phyloP scores from a whole-genome alignment of 2,797 vertebrate genomes.

The Anas acuta region DNA sequence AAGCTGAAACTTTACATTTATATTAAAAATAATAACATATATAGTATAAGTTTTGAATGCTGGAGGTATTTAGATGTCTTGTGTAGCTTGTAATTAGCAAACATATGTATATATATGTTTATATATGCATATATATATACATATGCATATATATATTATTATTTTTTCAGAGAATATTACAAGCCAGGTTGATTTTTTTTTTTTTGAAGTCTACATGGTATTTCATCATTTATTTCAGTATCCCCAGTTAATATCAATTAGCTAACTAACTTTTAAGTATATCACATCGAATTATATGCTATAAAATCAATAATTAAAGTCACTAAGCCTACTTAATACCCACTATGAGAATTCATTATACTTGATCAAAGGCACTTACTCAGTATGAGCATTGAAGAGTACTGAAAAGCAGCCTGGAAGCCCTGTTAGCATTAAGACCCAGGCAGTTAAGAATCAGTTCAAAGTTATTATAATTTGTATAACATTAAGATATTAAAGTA shows the following conservation, averaged over 20 bases:
- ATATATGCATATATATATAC: too few relatives aligned
- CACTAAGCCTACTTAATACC: slow-evolving; percentile 16
- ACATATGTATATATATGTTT: too few relatives aligned
- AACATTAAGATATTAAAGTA: background rate
- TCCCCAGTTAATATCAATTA: background rate
- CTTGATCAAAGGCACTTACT: background rate
- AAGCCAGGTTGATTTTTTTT: background rate
- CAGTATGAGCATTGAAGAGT: background rate
- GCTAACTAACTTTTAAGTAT: background rate
- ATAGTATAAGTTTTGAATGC: background rate
- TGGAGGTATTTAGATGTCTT: background rate
- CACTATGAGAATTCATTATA: background rate
- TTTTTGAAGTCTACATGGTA: background rate
- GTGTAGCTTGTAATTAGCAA: background rate
- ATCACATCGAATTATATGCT: background rate
- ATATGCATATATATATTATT: background rate
- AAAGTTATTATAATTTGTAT: background rate
- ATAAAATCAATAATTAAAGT: slow-evolving; percentile 26
- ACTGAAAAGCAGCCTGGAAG: background rate
- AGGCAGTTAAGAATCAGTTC: background rate
- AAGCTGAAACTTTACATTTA: background rate
- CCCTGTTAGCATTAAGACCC: background rate
- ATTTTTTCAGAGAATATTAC: background rate
- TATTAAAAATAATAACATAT: background rate
- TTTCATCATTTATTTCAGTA: background rate